phyloP scores from a whole-genome alignment of 2,888 invertebrate genomes.

The Cremastinae sp. region DNA sequence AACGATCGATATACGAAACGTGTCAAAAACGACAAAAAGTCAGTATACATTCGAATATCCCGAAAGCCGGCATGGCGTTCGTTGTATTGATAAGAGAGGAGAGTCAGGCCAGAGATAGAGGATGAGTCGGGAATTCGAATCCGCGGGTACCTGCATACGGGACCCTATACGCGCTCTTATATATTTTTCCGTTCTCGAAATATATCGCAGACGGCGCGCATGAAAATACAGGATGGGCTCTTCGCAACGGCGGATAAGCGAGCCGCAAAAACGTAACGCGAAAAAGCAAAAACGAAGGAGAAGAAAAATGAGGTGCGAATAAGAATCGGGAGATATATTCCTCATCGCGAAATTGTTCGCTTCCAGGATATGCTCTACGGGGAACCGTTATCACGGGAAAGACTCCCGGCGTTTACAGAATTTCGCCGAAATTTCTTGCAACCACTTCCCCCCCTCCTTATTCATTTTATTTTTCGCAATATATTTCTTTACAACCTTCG shows the following conservation, averaged over 20 bases:
- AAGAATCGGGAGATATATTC: constrained; percentile 25
- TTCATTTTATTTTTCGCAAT: too few species aligned
- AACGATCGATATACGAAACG: constrained; percentile 47
- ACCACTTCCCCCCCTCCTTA: neutral
- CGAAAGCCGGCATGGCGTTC: constrained; percentile 46
- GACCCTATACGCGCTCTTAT: constrained; percentile 25
- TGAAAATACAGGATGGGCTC: neutral
- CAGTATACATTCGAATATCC: constrained; percentile 10
- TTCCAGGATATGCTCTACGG: constrained; percentile 13
- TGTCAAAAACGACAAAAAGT: constrained; percentile 34
- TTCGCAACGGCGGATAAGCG: constrained; percentile 1
- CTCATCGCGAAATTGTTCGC: constrained; percentile 12
- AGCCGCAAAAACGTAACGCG: neutral
- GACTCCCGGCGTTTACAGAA: constrained; percentile 19
- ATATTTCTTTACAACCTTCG: constrained; percentile 25
- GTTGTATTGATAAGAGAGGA: constrained; percentile 44
- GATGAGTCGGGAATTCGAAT: constrained; percentile 27
- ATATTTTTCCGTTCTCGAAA: constrained; percentile 35
- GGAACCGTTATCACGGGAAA: constrained; percentile 37
- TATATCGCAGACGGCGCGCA: neutral
- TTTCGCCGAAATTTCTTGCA: constrained; percentile 41
- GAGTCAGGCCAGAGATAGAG: constrained; percentile 44
- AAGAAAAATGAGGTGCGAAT: too few species aligned
- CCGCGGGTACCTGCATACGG: constrained; percentile 63
- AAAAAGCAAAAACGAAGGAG: neutral